phyloP scores from a whole-genome alignment of 2,888 invertebrate species.

The Iselma pallidipennis region DNA sequence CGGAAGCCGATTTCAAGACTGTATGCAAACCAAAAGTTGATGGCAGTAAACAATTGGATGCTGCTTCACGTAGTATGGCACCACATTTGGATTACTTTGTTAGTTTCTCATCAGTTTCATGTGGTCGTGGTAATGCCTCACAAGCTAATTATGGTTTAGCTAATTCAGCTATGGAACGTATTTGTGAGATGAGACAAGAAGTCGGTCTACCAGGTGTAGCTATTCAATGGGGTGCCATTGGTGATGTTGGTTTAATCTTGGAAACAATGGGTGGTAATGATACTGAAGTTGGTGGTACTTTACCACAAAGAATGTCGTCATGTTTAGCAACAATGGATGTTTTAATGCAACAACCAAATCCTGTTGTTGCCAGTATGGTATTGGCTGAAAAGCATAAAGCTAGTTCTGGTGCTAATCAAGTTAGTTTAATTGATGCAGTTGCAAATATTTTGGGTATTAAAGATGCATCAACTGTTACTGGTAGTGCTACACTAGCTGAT shows the following conservation, averaged over 20 bases:
- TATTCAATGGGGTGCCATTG: conserved; percentile 99
- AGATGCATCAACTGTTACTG: conserved; percentile 78
- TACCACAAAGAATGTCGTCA: conserved; percentile 94
- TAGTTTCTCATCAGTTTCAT: conserved; percentile 94
- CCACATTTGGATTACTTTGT: conserved; percentile 91
- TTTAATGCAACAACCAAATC: conserved; percentile 87
- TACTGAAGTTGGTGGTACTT: conserved; percentile 90
- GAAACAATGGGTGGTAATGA: conserved; percentile 90
- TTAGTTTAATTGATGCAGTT: conserved; percentile 75
- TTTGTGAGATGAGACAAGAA: conserved; percentile 82
- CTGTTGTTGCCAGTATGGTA: conserved; percentile 82
- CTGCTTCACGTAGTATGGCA: conserved; percentile 74
- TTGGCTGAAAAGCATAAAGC: conserved; percentile 81
- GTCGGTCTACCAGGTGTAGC: conserved; percentile 85
- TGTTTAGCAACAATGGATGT: conserved; percentile 87
- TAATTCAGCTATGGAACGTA: conserved; percentile 96
- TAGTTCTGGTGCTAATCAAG: conserved; percentile 60
- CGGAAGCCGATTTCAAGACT: conserved; percentile 75
- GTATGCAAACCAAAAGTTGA: conserved; percentile 86
- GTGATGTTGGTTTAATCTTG: conserved; percentile 92
- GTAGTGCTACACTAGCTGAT: conserved; percentile 82
- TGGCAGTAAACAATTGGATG: conserved; percentile 82
- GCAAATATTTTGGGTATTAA: conserved; percentile 91
- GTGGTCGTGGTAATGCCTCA: conserved; percentile 95
- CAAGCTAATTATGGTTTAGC: conserved; percentile 97